These are phyloP conservation scores for Peromyscus maniculatus DNA, from an alignment of 2,113 vertebrate species.

Conservation along the genomic window DNA sequence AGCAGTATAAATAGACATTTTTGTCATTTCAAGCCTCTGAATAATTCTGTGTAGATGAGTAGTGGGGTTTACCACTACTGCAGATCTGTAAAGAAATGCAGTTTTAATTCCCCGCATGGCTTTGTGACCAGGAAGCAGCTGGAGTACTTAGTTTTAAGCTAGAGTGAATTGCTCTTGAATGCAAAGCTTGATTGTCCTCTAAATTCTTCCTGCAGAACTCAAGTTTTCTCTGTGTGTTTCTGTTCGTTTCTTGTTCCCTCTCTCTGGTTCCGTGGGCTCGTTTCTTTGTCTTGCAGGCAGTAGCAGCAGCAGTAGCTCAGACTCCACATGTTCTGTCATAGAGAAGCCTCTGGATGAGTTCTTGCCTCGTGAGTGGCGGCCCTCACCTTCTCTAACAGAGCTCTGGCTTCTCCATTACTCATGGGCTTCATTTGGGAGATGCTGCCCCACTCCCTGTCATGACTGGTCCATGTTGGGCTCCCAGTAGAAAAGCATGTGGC, in stretches of 20 bases:
- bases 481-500: slow-evolving; percentile 84
- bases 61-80: background rate
- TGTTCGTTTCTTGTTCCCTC: slow-evolving; percentile 83
- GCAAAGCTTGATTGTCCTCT: slow-evolving; percentile 65
- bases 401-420: slow-evolving; percentile 87
- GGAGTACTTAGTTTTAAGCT: slow-evolving; percentile 63
- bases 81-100: background rate
- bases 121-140: slow-evolving; percentile 50
- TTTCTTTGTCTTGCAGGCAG: slow-evolving; percentile 94
- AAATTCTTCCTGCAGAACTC: slow-evolving; percentile 79
- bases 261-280: slow-evolving; percentile 86
- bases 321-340: slow-evolving; percentile 92
- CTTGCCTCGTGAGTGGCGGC: slow-evolving; percentile 95
- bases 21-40: slow-evolving; percentile 39
- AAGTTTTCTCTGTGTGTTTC: slow-evolving; percentile 84
- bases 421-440: slow-evolving; percentile 84
- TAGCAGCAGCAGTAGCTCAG: slow-evolving; percentile 94
- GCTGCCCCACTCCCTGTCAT: slow-evolving; percentile 83
- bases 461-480: slow-evolving; percentile 63
- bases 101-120: background rate
- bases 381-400: slow-evolving; percentile 87
- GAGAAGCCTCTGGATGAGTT: slow-evolving; percentile 92
- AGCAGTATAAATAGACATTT: slow-evolving; percentile 31
- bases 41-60: slow-evolving; percentile 23
- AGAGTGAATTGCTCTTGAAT: slow-evolving; percentile 67